phyloP scores from a whole-genome alignment of 2,888 invertebrate species.

The Flabesymbios commensalis region DNA sequence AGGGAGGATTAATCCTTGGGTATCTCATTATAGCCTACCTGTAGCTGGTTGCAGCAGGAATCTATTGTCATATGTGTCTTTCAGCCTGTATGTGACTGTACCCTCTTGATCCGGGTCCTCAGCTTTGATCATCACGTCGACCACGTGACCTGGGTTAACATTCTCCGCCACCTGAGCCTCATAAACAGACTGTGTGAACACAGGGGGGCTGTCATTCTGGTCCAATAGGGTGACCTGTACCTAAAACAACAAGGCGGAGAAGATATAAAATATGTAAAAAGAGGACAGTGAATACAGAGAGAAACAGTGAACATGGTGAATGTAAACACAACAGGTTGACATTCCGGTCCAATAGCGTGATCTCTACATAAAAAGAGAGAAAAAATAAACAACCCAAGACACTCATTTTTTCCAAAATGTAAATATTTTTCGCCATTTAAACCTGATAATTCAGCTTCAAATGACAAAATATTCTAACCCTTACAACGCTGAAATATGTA shows the following conservation, averaged over 20 bases:
- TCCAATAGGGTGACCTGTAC: slow-evolving; percentile 83
- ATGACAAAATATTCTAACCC: too few species aligned
- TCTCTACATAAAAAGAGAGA: too few species aligned
- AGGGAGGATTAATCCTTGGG: too few species aligned
- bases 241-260: slow-evolving; percentile 68
- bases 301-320: too few species aligned
- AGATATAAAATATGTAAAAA: neutral
- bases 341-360: too few species aligned
- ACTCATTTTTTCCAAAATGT: too few species aligned
- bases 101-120: slow-evolving; percentile 28
- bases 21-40: too few species aligned
- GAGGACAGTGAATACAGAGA: neutral
- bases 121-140: slow-evolving; percentile 56
- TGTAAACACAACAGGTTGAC: too few species aligned
- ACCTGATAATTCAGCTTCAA: too few species aligned
- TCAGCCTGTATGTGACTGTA: slow-evolving; percentile 14
- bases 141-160: slow-evolving; percentile 77
- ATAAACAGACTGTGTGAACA: slow-evolving; percentile 82
- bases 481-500: too few species aligned
- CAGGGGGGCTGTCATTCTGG: slow-evolving; percentile 93
- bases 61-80: slow-evolving; percentile 13
- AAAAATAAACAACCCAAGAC: too few species aligned
- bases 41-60: slow-evolving; percentile 21
- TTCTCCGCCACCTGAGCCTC: slow-evolving; percentile 91
- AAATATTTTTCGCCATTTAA: too few species aligned